Conservation (phyloP, 2,113 vertebrate species). For the Hymenochirus boettgeri region DNA sequence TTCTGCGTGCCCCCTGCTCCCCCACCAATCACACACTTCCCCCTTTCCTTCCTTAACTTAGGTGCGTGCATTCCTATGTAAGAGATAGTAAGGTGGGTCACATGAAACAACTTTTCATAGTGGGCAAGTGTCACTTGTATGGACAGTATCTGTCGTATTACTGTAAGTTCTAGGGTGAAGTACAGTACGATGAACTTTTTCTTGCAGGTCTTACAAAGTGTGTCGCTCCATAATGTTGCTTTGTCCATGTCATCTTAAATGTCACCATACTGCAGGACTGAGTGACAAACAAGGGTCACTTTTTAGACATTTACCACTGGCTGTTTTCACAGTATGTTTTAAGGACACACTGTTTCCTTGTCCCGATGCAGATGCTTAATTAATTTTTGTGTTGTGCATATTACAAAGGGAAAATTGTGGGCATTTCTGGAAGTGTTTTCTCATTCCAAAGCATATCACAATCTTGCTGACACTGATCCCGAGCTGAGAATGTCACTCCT, state of each 20-base stretch:
- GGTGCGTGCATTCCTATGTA: too few species aligned
- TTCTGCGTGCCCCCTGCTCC: too few species aligned
- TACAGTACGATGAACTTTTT: neutral
- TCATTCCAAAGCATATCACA: conserved; percentile 75
- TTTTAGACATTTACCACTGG: conserved; percentile 3
- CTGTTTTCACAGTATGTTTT: neutral
- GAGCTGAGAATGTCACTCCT: conserved; percentile 78
- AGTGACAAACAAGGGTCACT: neutral
- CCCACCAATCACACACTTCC: too few species aligned
- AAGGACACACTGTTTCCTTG: too few species aligned
- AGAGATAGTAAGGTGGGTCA: too few species aligned
- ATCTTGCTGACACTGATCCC: conserved; percentile 84
- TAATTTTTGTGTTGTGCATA: conserved; percentile 68
- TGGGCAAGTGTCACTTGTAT: too few species aligned
- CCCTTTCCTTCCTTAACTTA: too few species aligned
- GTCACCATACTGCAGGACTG: neutral
- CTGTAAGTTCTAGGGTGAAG: neutral
- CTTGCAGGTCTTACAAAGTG: too few species aligned
- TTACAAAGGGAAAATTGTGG: conserved; percentile 77
- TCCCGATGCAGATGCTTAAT: conserved; percentile 63
- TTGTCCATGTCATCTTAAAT: neutral
- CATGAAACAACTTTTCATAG: too few species aligned
- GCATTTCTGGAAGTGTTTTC: conserved; percentile 71
- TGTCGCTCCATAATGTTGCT: neutral
- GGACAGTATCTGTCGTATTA: too few species aligned